phyloP scores from a whole-genome alignment of 2,797 vertebrate species.

The Morelia viridis region DNA sequence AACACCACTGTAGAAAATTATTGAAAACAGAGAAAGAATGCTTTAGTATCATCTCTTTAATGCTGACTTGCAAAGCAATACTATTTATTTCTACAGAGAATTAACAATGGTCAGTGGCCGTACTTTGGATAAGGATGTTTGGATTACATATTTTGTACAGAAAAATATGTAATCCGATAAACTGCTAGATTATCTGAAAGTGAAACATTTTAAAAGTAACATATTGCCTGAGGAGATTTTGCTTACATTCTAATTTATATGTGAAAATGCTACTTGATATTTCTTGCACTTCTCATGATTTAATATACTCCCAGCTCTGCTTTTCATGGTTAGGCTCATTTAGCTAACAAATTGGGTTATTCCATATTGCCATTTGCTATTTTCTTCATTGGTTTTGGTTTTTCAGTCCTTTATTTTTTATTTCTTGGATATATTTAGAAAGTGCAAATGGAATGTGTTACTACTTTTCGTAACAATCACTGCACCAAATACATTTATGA shows the following conservation, averaged over 20 bases:
- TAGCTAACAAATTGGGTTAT: conserved; percentile 48
- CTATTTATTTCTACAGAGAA: neutral
- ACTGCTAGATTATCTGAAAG: conserved; percentile 22
- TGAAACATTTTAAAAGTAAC: conserved; percentile 35
- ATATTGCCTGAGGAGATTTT: conserved; percentile 29
- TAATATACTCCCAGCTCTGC: conserved; percentile 41
- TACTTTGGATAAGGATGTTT: neutral
- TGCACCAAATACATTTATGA: conserved; percentile 18
- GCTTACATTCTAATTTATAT: conserved; percentile 29
- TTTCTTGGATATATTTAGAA: conserved; percentile 50
- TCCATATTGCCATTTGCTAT: conserved; percentile 40
- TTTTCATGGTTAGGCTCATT: conserved; percentile 53
- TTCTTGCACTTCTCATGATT: conserved; percentile 42
- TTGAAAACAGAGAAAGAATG: neutral
- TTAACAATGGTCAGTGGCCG: neutral
- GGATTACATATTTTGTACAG: conserved; percentile 19
- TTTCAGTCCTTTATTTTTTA: conserved; percentile 45
- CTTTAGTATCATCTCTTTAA: conserved; percentile 8
- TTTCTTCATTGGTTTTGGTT: conserved; percentile 52
- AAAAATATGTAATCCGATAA: conserved; percentile 3
- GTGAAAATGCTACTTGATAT: conserved; percentile 47
- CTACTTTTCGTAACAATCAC: neutral
- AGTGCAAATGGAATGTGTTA: conserved; percentile 26
- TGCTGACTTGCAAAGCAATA: neutral
- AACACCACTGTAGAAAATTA: neutral